Percentiles rank a stretch among this genome's conserved stretches.
Conservation (phyloP, 2,797 vertebrate genomes). For the Pangasius djambal region DNA sequence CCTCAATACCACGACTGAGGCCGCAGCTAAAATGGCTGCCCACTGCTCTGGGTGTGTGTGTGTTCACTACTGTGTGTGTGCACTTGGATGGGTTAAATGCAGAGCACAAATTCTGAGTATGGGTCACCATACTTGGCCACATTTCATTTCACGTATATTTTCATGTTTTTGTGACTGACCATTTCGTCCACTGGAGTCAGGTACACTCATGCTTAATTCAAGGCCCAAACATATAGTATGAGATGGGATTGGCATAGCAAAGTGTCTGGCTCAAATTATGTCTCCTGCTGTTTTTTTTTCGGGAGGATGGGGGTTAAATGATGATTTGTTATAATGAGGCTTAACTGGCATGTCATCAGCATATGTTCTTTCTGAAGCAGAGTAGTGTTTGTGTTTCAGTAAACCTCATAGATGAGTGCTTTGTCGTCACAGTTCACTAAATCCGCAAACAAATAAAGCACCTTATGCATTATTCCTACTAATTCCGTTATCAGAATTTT, state of each 20-base stretch:
- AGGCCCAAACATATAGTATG: conserved; percentile 21
- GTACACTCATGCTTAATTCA: background rate
- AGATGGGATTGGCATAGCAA: conserved; percentile 54
- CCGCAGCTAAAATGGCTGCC: no score
- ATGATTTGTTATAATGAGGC: background rate
- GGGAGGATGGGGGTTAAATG: background rate
- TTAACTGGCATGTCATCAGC: background rate
- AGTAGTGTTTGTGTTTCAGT: background rate
- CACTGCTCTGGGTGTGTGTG: no score
- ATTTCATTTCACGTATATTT: no score
- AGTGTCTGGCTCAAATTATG: conserved; percentile 50
- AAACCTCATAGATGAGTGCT: background rate
- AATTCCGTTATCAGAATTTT: conserved; percentile 37
- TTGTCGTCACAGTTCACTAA: conserved; percentile 23
- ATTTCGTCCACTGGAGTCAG: background rate
- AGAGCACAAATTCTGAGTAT: no score
- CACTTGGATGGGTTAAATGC: no score
- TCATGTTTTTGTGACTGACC: background rate
- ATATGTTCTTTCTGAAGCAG: conserved; percentile 5
- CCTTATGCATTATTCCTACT: background rate
- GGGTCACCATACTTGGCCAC: no score
- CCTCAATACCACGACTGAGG: no score
- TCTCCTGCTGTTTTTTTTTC: background rate
- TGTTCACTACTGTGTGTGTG: no score
- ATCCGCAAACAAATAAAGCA: conserved; percentile 29